Conservation (phyloP, 2,113 vertebrate species). For the Apodemus speciosus region DNA sequence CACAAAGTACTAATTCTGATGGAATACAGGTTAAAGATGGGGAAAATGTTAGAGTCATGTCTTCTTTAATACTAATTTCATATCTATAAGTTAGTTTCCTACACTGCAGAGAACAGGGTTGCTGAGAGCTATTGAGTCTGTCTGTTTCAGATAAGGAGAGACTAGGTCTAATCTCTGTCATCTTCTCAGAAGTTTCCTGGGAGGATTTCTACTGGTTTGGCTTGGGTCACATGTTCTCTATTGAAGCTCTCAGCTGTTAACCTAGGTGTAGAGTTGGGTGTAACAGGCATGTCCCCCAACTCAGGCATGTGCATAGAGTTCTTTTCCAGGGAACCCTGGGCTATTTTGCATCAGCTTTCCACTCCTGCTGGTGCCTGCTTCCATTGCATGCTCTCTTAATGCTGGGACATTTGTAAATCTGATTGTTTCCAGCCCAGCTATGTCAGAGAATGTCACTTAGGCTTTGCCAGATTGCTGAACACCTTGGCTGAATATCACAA, state of each 20-base stretch:
- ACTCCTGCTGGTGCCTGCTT: background rate
- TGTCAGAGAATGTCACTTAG: conserved; percentile 78
- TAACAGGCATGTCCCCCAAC: background rate
- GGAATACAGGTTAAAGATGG: background rate
- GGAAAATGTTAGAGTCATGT: background rate
- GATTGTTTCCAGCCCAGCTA: conserved; percentile 52
- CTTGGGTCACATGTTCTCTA: background rate
- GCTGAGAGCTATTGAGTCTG: background rate
- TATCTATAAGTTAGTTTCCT: background rate
- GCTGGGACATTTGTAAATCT: conserved; percentile 65
- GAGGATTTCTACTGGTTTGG: background rate
- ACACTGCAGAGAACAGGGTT: background rate
- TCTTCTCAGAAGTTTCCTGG: background rate
- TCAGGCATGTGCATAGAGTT: background rate
- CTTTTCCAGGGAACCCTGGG: background rate
- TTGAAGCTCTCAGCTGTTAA: background rate
- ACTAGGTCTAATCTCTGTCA: background rate
- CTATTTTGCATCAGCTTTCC: background rate
- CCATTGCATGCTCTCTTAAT: conserved; percentile 32
- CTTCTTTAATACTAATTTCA: background rate
- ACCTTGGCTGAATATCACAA: conserved; percentile 72
- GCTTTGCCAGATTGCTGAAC: conserved; percentile 79
- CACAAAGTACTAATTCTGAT: background rate
- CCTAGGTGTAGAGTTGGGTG: background rate
- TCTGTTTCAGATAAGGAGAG: background rate